These are phyloP conservation scores for Argyresthia albistria DNA, from an alignment of 2,888 invertebrate species.

Conservation along the genomic window DNA sequence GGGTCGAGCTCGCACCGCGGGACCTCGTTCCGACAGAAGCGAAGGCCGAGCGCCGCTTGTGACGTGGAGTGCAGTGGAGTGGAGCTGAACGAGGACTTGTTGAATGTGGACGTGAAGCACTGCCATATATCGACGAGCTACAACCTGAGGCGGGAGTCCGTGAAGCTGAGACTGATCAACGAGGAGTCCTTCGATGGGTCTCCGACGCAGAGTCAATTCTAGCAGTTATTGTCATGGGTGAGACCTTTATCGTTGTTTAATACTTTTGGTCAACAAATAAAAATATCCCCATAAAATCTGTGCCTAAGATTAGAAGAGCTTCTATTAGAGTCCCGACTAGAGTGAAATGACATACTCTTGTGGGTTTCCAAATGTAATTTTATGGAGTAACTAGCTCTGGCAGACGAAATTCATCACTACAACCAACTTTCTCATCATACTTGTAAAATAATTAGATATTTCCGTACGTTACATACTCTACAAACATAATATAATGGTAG, in stretches of 20 bases:
- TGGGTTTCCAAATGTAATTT: no score
- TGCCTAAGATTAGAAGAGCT: no score
- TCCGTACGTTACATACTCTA: no score
- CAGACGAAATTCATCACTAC: no score
- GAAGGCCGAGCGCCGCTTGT: slow-evolving; percentile 74
- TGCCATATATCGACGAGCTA: slow-evolving; percentile 66
- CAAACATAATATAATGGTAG: no score
- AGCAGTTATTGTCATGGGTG: slow-evolving; percentile 57
- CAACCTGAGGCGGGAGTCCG: slow-evolving; percentile 57
- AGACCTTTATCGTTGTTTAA: slow-evolving; percentile 14
- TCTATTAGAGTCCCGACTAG: no score
- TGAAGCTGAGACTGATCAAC: slow-evolving; percentile 57
- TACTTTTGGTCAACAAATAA: no score
- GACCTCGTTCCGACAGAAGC: slow-evolving; percentile 63
- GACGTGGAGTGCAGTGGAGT: slow-evolving; percentile 73
- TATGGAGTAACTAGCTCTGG: no score
- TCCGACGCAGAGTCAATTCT: slow-evolving; percentile 62
- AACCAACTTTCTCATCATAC: no score
- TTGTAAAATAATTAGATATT: no score
- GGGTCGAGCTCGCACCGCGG: slow-evolving; percentile 70
- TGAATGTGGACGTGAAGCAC: slow-evolving; percentile 60
- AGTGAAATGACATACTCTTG: no score
- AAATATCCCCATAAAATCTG: no score
- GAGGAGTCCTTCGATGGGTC: slow-evolving; percentile 61
- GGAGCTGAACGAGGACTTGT: slow-evolving; percentile 53